Conservation (phyloP, 2,113 vertebrate genomes). For the Calcarius ornatus region DNA sequence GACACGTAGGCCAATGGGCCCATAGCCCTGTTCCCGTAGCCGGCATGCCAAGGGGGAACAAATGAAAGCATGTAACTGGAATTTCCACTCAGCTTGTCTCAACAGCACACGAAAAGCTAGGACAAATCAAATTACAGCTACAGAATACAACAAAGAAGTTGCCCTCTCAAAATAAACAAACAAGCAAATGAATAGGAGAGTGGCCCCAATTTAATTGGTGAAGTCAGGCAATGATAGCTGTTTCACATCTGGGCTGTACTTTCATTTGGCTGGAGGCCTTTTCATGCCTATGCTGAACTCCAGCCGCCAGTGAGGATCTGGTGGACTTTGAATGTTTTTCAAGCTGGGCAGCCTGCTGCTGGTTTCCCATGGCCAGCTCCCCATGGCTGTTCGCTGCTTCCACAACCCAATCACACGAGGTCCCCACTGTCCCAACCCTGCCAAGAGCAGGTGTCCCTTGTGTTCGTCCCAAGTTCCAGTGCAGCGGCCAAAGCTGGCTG, state of each 20-base stretch:
- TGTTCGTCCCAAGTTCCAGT: slow-evolving; percentile 2
- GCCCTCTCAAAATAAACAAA: slow-evolving; percentile 7
- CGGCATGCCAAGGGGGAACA: slow-evolving; percentile 42
- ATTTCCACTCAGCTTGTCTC: slow-evolving; percentile 64
- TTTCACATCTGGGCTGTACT: neutral
- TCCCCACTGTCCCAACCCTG: neutral
- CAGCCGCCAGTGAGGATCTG: neutral
- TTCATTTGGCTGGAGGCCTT: neutral
- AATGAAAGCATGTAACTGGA: slow-evolving; percentile 58
- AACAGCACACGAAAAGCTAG: slow-evolving; percentile 15
- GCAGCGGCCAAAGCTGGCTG: neutral
- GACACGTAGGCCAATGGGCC: neutral
- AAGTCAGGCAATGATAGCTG: neutral
- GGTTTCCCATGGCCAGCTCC: neutral
- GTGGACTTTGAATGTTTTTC: neutral
- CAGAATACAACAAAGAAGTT: slow-evolving; percentile 16
- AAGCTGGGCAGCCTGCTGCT: neutral
- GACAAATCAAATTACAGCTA: slow-evolving; percentile 35
- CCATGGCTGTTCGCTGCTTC: accelerated
- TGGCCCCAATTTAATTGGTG: neutral
- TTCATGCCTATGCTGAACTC: neutral
- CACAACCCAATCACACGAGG: accelerated
- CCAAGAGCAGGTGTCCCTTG: neutral
- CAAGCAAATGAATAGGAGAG: slow-evolving; percentile 25
- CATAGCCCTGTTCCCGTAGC: neutral